These are phyloP conservation scores for Asteroscopus sphinx DNA, from an alignment of 2,888 invertebrate species.

Conservation along the genomic window DNA sequence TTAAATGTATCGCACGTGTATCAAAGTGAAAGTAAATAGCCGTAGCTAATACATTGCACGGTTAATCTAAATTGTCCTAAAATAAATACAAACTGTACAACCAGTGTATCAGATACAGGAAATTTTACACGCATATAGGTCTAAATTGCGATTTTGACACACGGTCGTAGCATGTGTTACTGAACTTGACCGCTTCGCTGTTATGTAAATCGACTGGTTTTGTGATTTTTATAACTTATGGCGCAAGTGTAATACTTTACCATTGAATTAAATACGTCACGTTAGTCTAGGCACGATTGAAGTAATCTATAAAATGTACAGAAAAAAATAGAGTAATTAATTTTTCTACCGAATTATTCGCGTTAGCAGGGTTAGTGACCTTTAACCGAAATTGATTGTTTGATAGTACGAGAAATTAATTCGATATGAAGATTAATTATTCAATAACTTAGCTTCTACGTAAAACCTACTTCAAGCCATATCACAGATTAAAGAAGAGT, in stretches of 20 bases:
- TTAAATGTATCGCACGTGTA: constrained; percentile 15
- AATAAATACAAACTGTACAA: constrained; percentile 1
- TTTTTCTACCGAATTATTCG: too few relatives aligned
- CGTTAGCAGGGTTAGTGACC: background rate
- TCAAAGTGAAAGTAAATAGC: constrained; percentile 20
- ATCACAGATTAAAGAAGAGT: too few relatives aligned
- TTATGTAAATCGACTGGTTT: constrained; percentile 53
- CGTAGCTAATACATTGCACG: constrained; percentile 21
- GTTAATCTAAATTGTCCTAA: constrained; percentile 9
- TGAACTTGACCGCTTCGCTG: constrained; percentile 57
- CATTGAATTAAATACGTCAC: background rate
- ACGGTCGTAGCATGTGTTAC: constrained; percentile 36
- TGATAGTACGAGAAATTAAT: background rate
- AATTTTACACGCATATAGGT: constrained; percentile 28
- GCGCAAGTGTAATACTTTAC: constrained; percentile 14
- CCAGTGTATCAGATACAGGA: constrained; percentile 16
- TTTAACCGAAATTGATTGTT: constrained; percentile 2
- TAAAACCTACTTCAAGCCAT: constrained; percentile 11
- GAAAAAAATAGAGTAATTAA: background rate
- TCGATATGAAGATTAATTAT: background rate
- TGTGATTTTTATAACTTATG: constrained; percentile 28
- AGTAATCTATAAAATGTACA: too few relatives aligned
- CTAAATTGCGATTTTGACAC: constrained; percentile 32
- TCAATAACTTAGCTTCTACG: background rate
- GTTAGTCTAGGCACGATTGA: background rate